phyloP scores from a whole-genome alignment of 23 tunicate genomes.

The Ciona savignyi region DNA sequence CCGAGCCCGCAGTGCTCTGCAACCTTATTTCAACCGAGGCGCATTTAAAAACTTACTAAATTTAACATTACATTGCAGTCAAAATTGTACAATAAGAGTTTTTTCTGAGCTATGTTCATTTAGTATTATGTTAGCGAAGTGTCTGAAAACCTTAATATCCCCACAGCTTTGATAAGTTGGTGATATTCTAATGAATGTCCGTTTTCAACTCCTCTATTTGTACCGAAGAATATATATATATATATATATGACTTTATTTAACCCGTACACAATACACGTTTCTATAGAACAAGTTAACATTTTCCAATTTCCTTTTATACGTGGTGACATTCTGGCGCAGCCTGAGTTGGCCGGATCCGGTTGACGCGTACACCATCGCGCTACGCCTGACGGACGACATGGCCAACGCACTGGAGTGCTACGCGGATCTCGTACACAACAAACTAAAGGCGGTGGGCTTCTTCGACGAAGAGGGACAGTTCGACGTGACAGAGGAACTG shows the following conservation, averaged over 20 bases:
- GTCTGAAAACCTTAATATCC: too few relatives aligned
- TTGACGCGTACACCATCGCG: constrained; percentile 84
- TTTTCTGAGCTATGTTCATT: too few relatives aligned
- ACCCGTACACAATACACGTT: not conserved
- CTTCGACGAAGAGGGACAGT: constrained; percentile 90
- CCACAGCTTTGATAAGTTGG: too few relatives aligned
- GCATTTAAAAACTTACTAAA: too few relatives aligned
- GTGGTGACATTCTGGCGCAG: constrained; percentile 77
- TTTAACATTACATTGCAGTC: too few relatives aligned
- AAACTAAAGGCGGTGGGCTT: constrained; percentile 72
- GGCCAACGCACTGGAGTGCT: constrained; percentile 53
- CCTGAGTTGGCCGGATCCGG: constrained; percentile 83
- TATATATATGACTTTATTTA: not conserved
- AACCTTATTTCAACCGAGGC: too few relatives aligned
- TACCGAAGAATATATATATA: too few relatives aligned
- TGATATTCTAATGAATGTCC: too few relatives aligned
- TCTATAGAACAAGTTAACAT: not conserved
- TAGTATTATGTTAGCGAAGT: too few relatives aligned
- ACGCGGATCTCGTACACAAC: constrained; percentile 66
- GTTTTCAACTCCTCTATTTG: not conserved
- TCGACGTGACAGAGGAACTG: constrained; percentile 92
- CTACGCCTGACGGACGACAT: constrained; percentile 79
- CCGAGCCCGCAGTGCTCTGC: too few relatives aligned
- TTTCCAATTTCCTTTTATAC: constrained; percentile 33
- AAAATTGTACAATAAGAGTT: too few relatives aligned